phyloP scores from a whole-genome alignment of 1,140 invertebrate genomes.

The Sinonovacula constricta region DNA sequence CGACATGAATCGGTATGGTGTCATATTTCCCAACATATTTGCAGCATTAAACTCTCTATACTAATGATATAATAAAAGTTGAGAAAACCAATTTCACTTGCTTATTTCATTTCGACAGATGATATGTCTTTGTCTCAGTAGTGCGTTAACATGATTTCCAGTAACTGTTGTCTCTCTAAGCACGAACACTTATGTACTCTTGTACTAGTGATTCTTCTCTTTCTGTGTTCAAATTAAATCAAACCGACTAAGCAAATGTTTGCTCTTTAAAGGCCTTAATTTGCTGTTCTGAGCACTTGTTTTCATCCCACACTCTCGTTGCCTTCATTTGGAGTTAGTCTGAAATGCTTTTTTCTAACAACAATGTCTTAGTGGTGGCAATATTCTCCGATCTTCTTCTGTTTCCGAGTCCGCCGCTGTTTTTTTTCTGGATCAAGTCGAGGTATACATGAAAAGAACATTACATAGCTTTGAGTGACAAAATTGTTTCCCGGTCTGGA shows the following conservation, averaged over 20 bases:
- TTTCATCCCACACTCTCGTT: not conserved
- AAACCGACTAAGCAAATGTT: not conserved
- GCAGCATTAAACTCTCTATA: no score
- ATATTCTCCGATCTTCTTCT: not conserved
- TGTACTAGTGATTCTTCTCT: no score
- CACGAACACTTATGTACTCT: no score
- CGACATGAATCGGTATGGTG: no score
- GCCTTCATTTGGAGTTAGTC: not conserved
- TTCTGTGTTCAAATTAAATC: not conserved
- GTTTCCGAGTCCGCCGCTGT: constrained; percentile 24
- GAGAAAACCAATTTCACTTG: constrained; percentile 6
- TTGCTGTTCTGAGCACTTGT: constrained; percentile 17
- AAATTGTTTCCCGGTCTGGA: not conserved
- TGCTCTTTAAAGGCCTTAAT: not conserved
- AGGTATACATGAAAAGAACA: constrained; percentile 20
- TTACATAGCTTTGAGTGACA: constrained; percentile 22
- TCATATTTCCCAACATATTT: no score
- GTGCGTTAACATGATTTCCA: no score
- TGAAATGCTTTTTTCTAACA: not conserved
- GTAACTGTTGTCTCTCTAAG: no score
- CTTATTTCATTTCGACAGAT: not conserved
- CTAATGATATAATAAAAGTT: no score
- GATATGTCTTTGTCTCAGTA: no score
- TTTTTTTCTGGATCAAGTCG: constrained; percentile 30
- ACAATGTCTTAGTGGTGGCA: constrained; percentile 22